phyloP scores from a whole-genome alignment of 2,888 invertebrate species.

The Nebria salina region DNA sequence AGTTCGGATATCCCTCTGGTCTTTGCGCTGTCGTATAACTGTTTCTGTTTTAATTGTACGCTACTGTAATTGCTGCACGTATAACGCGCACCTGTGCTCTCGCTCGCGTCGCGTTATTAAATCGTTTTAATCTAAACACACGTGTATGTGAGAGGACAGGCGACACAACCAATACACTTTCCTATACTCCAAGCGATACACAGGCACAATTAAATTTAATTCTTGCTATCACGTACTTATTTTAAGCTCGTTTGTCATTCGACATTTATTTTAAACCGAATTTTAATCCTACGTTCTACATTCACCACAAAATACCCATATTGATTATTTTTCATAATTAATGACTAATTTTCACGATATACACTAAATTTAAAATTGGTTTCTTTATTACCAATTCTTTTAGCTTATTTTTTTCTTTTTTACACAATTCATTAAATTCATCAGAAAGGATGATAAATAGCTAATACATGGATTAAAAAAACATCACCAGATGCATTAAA shows the following conservation, averaged over 20 bases:
- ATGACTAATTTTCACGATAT: too few species aligned
- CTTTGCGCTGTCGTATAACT: slow-evolving; percentile 3
- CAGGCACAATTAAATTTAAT: not conserved
- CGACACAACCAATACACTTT: slow-evolving; percentile 16
- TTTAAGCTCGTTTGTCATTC: not conserved
- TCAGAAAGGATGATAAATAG: too few species aligned
- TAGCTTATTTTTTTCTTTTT: too few species aligned
- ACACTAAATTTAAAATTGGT: too few species aligned
- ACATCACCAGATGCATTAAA: too few species aligned
- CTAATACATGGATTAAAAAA: too few species aligned
- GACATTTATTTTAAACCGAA: not conserved
- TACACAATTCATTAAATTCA: too few species aligned
- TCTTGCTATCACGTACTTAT: not conserved
- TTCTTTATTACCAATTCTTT: too few species aligned
- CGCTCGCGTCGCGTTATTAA: slow-evolving; percentile 26
- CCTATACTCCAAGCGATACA: not conserved
- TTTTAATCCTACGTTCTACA: not conserved
- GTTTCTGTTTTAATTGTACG: slow-evolving; percentile 20
- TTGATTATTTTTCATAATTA: not conserved
- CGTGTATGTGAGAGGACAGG: not conserved
- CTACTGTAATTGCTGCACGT: slow-evolving; percentile 13
- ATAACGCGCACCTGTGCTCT: slow-evolving; percentile 31
- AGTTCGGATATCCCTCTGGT: slow-evolving; percentile 16
- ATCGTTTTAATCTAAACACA: slow-evolving; percentile 39
- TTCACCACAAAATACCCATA: not conserved